Conservation (phyloP, 2,113 vertebrate species). For the Aramus guarauna region DNA sequence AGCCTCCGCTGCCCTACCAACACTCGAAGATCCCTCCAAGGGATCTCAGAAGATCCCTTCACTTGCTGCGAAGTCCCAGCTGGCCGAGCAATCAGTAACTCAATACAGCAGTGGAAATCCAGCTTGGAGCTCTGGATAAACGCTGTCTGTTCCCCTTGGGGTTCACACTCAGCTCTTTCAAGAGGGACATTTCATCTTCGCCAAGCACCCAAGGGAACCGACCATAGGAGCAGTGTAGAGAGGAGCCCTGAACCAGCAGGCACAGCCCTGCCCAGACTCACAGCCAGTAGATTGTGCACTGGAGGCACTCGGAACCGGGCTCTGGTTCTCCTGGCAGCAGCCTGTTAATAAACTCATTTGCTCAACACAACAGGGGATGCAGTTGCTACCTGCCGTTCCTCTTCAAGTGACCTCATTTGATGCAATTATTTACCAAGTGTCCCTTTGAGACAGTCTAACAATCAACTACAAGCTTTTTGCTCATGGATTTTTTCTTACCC, state of each 20-base stretch:
- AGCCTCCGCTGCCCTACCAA: not conserved
- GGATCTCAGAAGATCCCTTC: not conserved
- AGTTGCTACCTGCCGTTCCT: constrained; percentile 18
- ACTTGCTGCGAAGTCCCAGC: too few species aligned
- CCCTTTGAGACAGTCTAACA: not conserved
- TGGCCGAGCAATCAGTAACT: not conserved
- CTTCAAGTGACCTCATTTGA: not conserved
- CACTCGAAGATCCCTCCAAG: not conserved
- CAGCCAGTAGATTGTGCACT: not conserved
- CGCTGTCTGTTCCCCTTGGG: not conserved
- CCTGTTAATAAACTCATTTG: not conserved
- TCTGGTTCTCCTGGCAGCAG: not conserved
- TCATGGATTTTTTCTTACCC: not conserved
- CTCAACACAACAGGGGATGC: not conserved
- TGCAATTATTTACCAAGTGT: not conserved
- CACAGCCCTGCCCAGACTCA: not conserved
- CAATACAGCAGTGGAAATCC: not conserved
- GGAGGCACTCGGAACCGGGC: not conserved
- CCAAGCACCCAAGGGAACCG: not conserved
- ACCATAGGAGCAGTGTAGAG: not conserved
- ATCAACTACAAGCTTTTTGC: not conserved
- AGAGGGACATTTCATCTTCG: not conserved
- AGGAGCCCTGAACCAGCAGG: not conserved
- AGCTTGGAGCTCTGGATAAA: not conserved
- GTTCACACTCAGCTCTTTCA: not conserved